A percentile compares a stretch with the other conserved stretches of the same genome.
These are phyloP conservation scores for Aix galericulata DNA, from an alignment of 2,113 vertebrate species.

Conservation along the genomic window DNA sequence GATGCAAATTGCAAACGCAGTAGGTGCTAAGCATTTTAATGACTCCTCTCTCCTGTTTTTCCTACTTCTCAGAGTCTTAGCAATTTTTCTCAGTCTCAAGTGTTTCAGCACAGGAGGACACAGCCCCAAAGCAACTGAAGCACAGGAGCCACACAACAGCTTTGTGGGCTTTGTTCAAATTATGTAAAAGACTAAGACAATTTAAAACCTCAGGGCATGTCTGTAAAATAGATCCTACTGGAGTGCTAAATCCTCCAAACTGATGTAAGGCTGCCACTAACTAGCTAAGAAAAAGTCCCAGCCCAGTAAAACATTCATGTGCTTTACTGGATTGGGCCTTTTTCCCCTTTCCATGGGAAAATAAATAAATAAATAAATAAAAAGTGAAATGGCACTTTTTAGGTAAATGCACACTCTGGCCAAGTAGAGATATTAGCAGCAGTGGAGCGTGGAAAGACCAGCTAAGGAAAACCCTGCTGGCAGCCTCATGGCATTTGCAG, in stretches of 20 bases:
- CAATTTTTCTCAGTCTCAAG: background rate
- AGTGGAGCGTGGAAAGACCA: background rate
- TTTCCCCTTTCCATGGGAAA: background rate
- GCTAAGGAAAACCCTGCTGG: background rate
- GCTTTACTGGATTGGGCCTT: background rate
- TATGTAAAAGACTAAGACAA: background rate
- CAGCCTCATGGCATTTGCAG: background rate
- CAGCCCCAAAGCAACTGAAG: background rate
- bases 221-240: background rate
- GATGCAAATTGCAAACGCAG: background rate
- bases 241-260: background rate
- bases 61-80: background rate
- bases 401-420: background rate
- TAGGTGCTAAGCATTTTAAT: constrained; percentile 23
- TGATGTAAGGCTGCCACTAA: background rate
- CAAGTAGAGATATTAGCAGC: background rate
- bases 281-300: background rate
- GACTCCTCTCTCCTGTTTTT: background rate
- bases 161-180: background rate
- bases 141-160: background rate
- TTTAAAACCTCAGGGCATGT: background rate
- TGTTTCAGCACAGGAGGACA: background rate
- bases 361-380: background rate
- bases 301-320: background rate
- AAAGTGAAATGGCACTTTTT: background rate